Evolutionary conservation across 2,888 invertebrate species (phyloP).

Genomic region (Sisyra nigra): DNA sequence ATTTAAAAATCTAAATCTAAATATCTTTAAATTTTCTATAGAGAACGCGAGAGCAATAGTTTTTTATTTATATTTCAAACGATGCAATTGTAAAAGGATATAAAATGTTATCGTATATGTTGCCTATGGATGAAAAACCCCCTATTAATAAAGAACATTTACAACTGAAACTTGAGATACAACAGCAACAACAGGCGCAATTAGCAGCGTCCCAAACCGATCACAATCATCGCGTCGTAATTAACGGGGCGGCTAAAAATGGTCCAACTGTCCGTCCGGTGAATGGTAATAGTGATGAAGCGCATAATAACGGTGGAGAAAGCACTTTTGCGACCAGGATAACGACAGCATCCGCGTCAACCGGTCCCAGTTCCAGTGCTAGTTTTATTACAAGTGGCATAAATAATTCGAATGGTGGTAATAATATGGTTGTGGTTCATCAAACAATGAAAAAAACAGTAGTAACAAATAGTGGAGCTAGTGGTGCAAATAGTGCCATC

Average conservation of each 20-base stretch:
- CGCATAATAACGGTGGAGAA: constrained; percentile 3
- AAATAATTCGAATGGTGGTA: constrained; percentile 14
- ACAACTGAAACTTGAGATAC: constrained; percentile 29
- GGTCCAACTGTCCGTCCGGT: too few species aligned
- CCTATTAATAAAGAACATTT: constrained; percentile 34
- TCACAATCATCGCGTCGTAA: too few species aligned
- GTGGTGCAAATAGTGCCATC: constrained; percentile 1
- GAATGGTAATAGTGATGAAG: too few species aligned
- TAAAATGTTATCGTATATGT: constrained; percentile 61
- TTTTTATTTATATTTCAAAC: too few species aligned
- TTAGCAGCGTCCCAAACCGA: not conserved
- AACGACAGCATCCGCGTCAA: constrained; percentile 14
- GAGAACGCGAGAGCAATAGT: too few species aligned
- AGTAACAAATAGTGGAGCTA: constrained; percentile 9
- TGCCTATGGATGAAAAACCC: constrained; percentile 65
- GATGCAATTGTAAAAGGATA: too few species aligned
- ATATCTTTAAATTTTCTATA: too few species aligned
- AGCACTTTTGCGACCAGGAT: constrained; percentile 15
- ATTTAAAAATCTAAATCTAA: too few species aligned
- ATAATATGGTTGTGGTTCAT: constrained; percentile 6
- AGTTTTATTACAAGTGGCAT: constrained; percentile 5
- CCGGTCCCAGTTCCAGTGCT: constrained; percentile 9
- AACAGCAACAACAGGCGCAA: constrained; percentile 5
- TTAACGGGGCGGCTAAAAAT: too few species aligned
- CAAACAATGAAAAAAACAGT: constrained; percentile 7